Evolutionary conservation across 2,113 vertebrate genomes (phyloP).

Genomic region (Diglossa brunneiventris): DNA sequence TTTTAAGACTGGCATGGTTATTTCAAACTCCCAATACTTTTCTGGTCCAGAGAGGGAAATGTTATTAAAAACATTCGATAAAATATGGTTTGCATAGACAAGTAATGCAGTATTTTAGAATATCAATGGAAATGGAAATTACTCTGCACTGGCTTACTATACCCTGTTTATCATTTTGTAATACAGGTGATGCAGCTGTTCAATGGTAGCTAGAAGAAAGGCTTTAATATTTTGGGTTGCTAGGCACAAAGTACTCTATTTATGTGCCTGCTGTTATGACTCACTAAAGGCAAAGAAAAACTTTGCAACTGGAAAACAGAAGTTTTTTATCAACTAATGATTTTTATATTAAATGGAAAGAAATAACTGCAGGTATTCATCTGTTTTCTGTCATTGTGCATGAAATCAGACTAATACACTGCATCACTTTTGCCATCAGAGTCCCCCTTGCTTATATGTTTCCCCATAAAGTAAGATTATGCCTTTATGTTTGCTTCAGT

Average conservation of each 20-base stretch:
- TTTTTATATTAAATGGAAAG: slow-evolving; percentile 20
- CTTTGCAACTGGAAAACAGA: background rate
- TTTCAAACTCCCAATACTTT: slow-evolving; percentile 20
- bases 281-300: slow-evolving; percentile 23
- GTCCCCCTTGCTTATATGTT: background rate
- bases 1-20: background rate
- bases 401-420: background rate
- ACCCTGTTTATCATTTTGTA: slow-evolving; percentile 44
- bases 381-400: background rate
- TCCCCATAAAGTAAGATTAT: background rate
- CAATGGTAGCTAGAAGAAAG: slow-evolving; percentile 19
- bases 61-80: slow-evolving; percentile 8
- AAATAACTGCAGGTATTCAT: background rate
- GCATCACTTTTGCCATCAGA: background rate
- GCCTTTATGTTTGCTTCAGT: background rate
- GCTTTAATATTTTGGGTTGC: slow-evolving; percentile 8
- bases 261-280: slow-evolving; percentile 16
- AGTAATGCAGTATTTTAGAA: slow-evolving; percentile 26
- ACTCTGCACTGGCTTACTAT: background rate
- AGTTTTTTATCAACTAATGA: background rate
- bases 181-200: slow-evolving; percentile 43
- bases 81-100: slow-evolving; percentile 13
- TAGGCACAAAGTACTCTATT: slow-evolving; percentile 9
- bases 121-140: slow-evolving; percentile 58
- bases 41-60: background rate